Evolutionary conservation across 2,797 vertebrate species (phyloP), one percentile per base, ranked within the genome.

Genomic region (Pseudochirops cupreus): DNA sequence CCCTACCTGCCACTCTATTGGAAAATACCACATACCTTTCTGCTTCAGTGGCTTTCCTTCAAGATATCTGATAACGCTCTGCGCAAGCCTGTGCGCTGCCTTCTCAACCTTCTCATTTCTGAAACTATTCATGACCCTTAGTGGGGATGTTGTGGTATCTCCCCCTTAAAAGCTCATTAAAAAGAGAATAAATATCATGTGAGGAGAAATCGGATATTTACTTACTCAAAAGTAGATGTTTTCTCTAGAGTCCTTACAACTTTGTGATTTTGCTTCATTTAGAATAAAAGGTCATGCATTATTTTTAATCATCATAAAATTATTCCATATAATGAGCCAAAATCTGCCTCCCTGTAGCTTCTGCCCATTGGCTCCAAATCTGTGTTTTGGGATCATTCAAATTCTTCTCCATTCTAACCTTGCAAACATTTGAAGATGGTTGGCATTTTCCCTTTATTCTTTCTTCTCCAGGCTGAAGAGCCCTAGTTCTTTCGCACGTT

Each of bases 151-250:
- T 74, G 91, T 24, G 18, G 26, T 5, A 94, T 92, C 90, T 91
- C 92, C 7, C 52, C 67, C 53, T 50, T 58, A 56, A 93, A 92
- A 31, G 91, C n/a, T 56, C 56, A 94, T 89, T 87, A 92, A 67
- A 67, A 67, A 16, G 62, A 67, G 62, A 67, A 67, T 6, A 16
- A n/a, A 3, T n/a, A n/a, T 4, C 89, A 4, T 93, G 91, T 90
- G 91, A 92, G 26, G 5, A 67, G 62, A 33, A n/a, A 18, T 67
- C n/a, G 62, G 50, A 14, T 91, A 92, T 92, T 67, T 95, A 93
- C 93, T 96, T 90, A 93, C 50, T 95, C 54, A 94, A 91, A 92
- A 95, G 62, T 18, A n/a, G 31, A n/a, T 67, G 31, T n/a, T n/a
- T 67, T 67, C 7, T 67, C 62, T 67, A 67, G 59, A 62, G 62